A percentile compares a stretch with the other conserved stretches of the same genome.
Conservation (phyloP, 2,888 invertebrate genomes). For the Thyatira batis region DNA sequence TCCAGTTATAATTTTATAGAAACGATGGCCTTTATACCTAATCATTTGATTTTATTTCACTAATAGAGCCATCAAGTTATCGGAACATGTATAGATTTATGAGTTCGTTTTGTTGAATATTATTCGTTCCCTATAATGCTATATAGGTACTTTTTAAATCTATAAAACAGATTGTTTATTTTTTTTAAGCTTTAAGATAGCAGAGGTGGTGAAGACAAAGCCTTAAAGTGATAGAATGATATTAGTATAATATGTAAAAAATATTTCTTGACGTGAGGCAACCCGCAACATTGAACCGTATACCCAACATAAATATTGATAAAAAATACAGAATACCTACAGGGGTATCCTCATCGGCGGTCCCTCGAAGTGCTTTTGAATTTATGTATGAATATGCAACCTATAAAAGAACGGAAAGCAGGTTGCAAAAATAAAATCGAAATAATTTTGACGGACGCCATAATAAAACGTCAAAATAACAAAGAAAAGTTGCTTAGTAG, state of each 20-base stretch:
- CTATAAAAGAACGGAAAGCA: slow-evolving; percentile 84
- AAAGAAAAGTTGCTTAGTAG: slow-evolving; percentile 27
- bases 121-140: too few species aligned
- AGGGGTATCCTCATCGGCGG: slow-evolving; percentile 84
- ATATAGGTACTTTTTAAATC: too few species aligned
- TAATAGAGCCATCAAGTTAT: too few species aligned
- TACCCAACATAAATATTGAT: slow-evolving; percentile 22
- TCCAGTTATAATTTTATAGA: too few species aligned
- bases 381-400: slow-evolving; percentile 83
- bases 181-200: not conserved
- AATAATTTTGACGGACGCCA: slow-evolving; percentile 36
- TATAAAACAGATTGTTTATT: too few species aligned
- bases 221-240: not conserved
- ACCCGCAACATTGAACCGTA: slow-evolving; percentile 28
- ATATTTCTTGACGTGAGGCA: slow-evolving; percentile 15
- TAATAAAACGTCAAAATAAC: slow-evolving; percentile 31
- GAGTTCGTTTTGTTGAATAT: too few species aligned
- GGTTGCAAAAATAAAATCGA: slow-evolving; percentile 74
- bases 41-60: too few species aligned
- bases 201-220: not conserved
- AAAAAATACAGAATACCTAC: slow-evolving; percentile 84
- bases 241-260: not conserved
- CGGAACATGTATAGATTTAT: too few species aligned
- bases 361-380: slow-evolving; percentile 68
- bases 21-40: too few species aligned